Conservation (phyloP, 2,888 invertebrate species). For the Embidobia sp. region DNA sequence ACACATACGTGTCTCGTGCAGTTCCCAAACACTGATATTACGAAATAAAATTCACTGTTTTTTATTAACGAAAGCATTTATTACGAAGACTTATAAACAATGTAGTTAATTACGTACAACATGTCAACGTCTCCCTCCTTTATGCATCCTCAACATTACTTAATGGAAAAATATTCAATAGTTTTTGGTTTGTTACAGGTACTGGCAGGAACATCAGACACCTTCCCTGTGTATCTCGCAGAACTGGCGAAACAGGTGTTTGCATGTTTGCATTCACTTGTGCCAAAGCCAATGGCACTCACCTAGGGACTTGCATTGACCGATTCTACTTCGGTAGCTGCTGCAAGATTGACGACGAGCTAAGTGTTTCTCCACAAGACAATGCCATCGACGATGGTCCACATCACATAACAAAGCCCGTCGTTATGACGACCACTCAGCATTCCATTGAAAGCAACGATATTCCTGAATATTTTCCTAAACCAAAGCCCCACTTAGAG, state of each 20-base stretch:
- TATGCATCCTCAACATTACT: neutral
- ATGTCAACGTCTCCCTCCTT: too few species aligned
- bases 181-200: constrained; percentile 81
- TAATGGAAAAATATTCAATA: neutral
- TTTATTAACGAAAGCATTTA: too few species aligned
- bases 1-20: constrained; percentile 38
- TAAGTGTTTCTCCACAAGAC: constrained; percentile 83
- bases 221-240: constrained; percentile 92
- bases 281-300: constrained; percentile 93
- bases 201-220: constrained; percentile 94
- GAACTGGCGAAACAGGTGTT: constrained; percentile 89
- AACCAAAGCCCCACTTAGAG: constrained; percentile 73
- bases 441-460: constrained; percentile 77
- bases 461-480: constrained; percentile 76
- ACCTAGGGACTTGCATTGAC: constrained; percentile 95
- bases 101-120: too few species aligned
- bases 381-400: constrained; percentile 84
- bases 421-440: constrained; percentile 73
- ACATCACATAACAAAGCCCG: constrained; percentile 69
- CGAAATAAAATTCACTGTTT: too few species aligned
- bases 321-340: constrained; percentile 97
- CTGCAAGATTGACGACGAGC: constrained; percentile 87
- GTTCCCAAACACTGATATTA: too few species aligned
- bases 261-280: constrained; percentile 98
- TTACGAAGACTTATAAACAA: too few species aligned